Percentiles rank a stretch among this genome's conserved stretches.
Conservation (phyloP, 2,113 vertebrate genomes). For the Callionymus lyra region DNA sequence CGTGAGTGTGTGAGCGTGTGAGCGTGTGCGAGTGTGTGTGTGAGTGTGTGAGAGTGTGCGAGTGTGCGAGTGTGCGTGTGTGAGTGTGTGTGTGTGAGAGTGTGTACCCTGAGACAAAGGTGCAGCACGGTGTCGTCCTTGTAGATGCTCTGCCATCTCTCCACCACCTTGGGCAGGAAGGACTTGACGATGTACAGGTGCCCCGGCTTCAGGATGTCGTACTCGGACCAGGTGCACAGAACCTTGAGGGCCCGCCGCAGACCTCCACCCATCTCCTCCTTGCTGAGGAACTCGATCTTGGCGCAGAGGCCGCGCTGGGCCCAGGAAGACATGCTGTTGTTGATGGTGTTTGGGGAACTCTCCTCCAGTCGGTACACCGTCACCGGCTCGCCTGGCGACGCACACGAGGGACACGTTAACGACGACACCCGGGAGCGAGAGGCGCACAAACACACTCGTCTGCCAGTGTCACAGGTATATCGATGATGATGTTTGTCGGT, state of each 20-base stretch:
- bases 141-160: slow-evolving; percentile 95
- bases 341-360: slow-evolving; percentile 91
- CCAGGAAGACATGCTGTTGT: slow-evolving; percentile 99
- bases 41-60: too few species aligned
- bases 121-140: slow-evolving; percentile 95
- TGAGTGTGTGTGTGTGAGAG: not conserved
- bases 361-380: slow-evolving; percentile 95
- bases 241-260: slow-evolving; percentile 92
- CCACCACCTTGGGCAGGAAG: slow-evolving; percentile 92
- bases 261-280: slow-evolving; percentile 97
- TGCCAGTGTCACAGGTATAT: too few species aligned
- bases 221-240: slow-evolving; percentile 93
- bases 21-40: too few species aligned
- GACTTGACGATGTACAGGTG: slow-evolving; percentile 98
- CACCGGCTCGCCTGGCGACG: slow-evolving; percentile 80
- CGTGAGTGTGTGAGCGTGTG: too few species aligned
- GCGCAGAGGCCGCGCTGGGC: slow-evolving; percentile 92
- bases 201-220: slow-evolving; percentile 89
- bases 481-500: too few species aligned
- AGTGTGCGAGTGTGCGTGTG: too few species aligned
- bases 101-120: slow-evolving; percentile 90
- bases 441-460: not conserved
- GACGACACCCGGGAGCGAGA: too few species aligned
- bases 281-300: slow-evolving; percentile 97
- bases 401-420: slow-evolving; percentile 5